Percentiles rank a stretch among this genome's conserved stretches.
These are phyloP conservation scores for Paralvinella palmiformis DNA, from an alignment of 1,140 invertebrate genomes.

Conservation along the genomic window DNA sequence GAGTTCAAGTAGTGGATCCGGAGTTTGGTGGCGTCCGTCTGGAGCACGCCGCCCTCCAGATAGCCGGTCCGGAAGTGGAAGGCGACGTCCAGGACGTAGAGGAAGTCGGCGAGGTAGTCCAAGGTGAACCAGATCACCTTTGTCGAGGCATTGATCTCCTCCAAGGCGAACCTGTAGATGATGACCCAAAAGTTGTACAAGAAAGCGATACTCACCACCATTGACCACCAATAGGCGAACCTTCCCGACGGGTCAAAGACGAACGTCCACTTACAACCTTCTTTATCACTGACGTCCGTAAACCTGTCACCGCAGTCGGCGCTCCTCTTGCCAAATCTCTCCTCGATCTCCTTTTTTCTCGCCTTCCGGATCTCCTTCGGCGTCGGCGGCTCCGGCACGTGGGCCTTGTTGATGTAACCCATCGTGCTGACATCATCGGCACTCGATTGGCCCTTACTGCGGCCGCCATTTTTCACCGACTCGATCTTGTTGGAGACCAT, in stretches of 20 bases:
- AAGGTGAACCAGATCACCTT: constrained; percentile 91
- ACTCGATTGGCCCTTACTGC: no score
- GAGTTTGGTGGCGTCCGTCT: constrained; percentile 88
- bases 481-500: constrained; percentile 63
- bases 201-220: constrained; percentile 90
- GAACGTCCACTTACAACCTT: constrained; percentile 63
- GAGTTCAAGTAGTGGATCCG: constrained; percentile 97
- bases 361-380: constrained; percentile 38
- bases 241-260: constrained; percentile 51
- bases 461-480: constrained; percentile 11
- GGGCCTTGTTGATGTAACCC: constrained; percentile 24
- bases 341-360: constrained; percentile 42
- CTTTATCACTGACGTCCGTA: constrained; percentile 49
- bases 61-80: constrained; percentile 97
- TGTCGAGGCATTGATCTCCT: constrained; percentile 69
- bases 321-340: constrained; percentile 17
- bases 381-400: constrained; percentile 30
- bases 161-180: constrained; percentile 69
- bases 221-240: constrained; percentile 51
- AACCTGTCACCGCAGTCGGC: constrained; percentile 35
- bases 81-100: constrained; percentile 91
- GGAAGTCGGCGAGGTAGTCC: constrained; percentile 92
- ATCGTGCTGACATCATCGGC: constrained; percentile 16
- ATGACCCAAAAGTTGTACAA: constrained; percentile 87
- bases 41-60: constrained; percentile 89